Conservation (phyloP, 2,113 vertebrate species). For the Oxygymnocypris stewartii region DNA sequence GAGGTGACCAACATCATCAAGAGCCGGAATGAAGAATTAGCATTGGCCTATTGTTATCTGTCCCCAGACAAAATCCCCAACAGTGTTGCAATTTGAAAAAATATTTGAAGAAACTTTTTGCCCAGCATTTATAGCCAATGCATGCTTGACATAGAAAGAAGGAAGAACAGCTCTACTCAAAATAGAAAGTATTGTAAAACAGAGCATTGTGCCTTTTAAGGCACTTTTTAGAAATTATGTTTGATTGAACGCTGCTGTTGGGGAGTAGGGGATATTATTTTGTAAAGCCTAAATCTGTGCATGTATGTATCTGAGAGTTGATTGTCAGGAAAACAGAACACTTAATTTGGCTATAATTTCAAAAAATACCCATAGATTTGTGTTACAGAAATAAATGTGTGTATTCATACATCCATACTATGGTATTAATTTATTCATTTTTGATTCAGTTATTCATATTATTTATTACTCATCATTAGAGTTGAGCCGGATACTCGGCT, state of each 20-base stretch:
- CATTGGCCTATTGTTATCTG: constrained; percentile 91
- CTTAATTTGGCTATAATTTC: no score
- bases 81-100: constrained; percentile 87
- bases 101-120: not conserved
- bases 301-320: not conserved
- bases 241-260: not conserved
- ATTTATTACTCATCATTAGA: no score
- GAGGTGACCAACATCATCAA: constrained; percentile 78
- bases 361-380: not conserved
- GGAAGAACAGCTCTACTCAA: not conserved
- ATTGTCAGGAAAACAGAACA: not conserved
- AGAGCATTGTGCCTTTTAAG: no score
- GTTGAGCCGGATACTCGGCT: no score
- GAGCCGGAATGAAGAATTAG: constrained; percentile 87
- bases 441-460: no score
- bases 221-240: not conserved
- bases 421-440: not conserved
- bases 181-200: not conserved
- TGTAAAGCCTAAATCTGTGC: not conserved
- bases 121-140: not conserved
- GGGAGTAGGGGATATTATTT: not conserved
- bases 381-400: not conserved
- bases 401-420: not conserved
- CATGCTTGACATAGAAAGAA: not conserved
- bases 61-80: constrained; percentile 94